These are phyloP conservation scores for Callinectes sapidus DNA, from an alignment of 2,888 invertebrate species.

Conservation along the genomic window DNA sequence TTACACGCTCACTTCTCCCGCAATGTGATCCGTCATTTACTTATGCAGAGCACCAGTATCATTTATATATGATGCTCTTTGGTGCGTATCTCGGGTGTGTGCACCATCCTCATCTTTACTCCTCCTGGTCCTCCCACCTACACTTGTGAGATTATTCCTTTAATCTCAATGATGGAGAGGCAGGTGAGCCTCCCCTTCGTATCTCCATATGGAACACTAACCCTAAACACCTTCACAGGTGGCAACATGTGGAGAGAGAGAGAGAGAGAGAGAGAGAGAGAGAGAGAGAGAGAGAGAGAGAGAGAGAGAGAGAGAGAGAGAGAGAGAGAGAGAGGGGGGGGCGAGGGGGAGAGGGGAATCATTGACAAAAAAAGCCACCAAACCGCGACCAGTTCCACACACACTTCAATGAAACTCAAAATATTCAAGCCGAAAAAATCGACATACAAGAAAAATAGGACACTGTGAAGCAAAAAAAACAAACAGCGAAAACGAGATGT, in stretches of 20 bases:
- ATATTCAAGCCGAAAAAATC: not conserved
- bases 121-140: not conserved
- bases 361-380: no score
- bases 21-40: not conserved
- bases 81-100: not conserved
- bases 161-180: not conserved
- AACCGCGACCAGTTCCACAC: no score
- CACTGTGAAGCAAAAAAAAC: not conserved
- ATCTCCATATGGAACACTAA: not conserved
- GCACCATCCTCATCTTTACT: not conserved
- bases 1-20: not conserved
- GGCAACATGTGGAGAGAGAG: not conserved
- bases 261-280: slow-evolving; percentile 1
- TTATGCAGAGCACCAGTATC: not conserved
- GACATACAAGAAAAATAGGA: not conserved
- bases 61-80: not conserved
- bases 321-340: not conserved
- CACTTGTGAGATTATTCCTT: not conserved
- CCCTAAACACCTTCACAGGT: not conserved
- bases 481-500: not conserved
- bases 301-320: slow-evolving; percentile 1
- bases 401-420: no score
- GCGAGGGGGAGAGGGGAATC: not conserved
- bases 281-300: slow-evolving; percentile 1
- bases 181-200: not conserved